Conservation (phyloP, 1,140 invertebrate species). For the Mycetomoellerius zeteki region DNA sequence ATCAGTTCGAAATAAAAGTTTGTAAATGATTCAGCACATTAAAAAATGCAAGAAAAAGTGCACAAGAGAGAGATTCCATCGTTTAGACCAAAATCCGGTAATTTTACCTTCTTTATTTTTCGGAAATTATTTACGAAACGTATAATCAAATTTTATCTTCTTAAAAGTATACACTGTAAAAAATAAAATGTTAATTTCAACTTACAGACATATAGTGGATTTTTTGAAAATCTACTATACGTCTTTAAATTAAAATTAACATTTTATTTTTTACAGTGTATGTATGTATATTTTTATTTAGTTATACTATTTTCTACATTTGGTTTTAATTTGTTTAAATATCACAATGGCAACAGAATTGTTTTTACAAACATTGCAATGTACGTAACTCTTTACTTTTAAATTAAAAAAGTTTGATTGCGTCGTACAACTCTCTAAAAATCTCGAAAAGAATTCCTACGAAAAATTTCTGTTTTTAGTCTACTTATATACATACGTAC, state of each 20-base stretch:
- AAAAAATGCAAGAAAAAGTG: too few species aligned
- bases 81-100: too few species aligned
- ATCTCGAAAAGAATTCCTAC: background rate
- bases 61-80: too few species aligned
- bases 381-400: background rate
- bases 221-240: too few species aligned
- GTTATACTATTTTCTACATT: background rate
- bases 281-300: slow-evolving; percentile 6
- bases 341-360: background rate
- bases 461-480: background rate
- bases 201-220: too few species aligned
- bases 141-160: background rate
- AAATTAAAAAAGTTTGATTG: slow-evolving; percentile 16
- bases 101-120: background rate
- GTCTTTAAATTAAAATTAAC: too few species aligned
- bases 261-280: too few species aligned
- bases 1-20: too few species aligned
- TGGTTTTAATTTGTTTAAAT: background rate
- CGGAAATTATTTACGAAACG: background rate
- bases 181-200: too few species aligned
- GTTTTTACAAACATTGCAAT: background rate
- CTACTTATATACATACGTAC: background rate
- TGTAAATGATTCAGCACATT: too few species aligned
- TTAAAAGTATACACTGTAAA: background rate
- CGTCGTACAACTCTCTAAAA: background rate